Base-by-base conservation (phyloP, 2,113 vertebrate species). In the Neogobius melanostomus region DNA sequence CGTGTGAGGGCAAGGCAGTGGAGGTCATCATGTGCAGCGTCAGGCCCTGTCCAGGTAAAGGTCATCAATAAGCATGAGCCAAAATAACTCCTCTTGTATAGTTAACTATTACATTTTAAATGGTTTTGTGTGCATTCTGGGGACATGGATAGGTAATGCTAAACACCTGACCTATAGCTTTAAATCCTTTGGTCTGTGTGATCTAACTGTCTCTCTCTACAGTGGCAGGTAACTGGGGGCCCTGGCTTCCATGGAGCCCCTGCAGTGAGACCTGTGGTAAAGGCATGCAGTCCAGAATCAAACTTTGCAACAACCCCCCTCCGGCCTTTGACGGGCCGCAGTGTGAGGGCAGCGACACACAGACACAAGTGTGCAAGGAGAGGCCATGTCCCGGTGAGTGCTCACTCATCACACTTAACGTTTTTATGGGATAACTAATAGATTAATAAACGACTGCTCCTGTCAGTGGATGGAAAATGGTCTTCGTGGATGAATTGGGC, bases 381-480 rank as follows among this genome's bases (percentile, higher is more conserved):
- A 93, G 86, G 7, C 85, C 71, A 46, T 99, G 98, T 86, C 97
- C 97, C 77, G 95, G 97, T 98, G 69, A 86, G 72, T 6, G 6
- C 11, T 8, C 21, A 12, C 11, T 8, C 49, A 36, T 36, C 28
- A 36, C 28, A 2, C 28, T 3, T 36, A 36, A 36, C 28, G 28
- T 36, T 36, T 36, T 36, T 36, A 36, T 36, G 28, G 28, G 28
- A 36, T 51, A 51, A 60, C 57, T 7, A 14, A 36, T 8, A 0
- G 11, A 42, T 0, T 59, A 15, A 59, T 21, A 5, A 47, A 10
- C 15, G 2, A 11, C 43, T 64, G 14, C 10, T 21, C 17, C 73
- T 56, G 80, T 53, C 78, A 99, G 98, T 99, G 86, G 94, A 98
- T 64, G 98, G 98, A 8, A 96, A 94, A 74, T 99, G 97, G 97